These are phyloP conservation scores for Nephrocerus scutellatus DNA, from an alignment of 2,888 invertebrate genomes.

Conservation along the genomic window DNA sequence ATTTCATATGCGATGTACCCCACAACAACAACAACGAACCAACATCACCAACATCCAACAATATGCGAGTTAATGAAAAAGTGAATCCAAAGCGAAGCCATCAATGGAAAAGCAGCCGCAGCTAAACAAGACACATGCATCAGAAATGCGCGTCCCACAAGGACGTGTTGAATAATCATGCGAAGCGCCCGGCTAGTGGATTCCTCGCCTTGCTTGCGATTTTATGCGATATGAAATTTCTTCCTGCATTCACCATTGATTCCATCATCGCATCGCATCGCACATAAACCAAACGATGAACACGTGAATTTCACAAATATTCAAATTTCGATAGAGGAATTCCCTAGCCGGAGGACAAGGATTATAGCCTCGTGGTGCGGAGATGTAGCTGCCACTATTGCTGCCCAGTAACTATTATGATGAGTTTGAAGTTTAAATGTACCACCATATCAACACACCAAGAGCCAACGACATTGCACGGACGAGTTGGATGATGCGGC, in stretches of 20 bases:
- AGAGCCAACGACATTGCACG: slow-evolving; percentile 23
- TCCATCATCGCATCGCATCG: slow-evolving; percentile 3
- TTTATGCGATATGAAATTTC: slow-evolving; percentile 20
- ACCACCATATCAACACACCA: slow-evolving; percentile 31
- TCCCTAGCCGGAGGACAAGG: slow-evolving; percentile 42
- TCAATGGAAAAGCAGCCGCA: not conserved
- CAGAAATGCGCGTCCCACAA: slow-evolving; percentile 28
- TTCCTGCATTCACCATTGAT: slow-evolving; percentile 16
- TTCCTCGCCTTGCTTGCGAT: slow-evolving; percentile 19
- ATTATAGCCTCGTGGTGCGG: slow-evolving; percentile 43
- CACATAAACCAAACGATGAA: slow-evolving; percentile 13
- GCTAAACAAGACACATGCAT: slow-evolving; percentile 3
- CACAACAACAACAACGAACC: too few species aligned
- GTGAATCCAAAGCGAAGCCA: too few species aligned
- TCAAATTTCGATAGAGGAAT: slow-evolving; percentile 44
- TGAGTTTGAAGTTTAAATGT: slow-evolving; percentile 21
- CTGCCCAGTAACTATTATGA: slow-evolving; percentile 19
- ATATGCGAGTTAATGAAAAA: too few species aligned
- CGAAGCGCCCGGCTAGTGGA: slow-evolving; percentile 1
- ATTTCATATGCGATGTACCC: too few species aligned
- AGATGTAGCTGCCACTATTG: slow-evolving; percentile 16
- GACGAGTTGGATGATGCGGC: slow-evolving; percentile 1
- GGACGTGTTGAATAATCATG: slow-evolving; percentile 44
- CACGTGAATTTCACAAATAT: slow-evolving; percentile 27
- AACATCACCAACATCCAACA: too few species aligned